Evolutionary conservation across 1,140 invertebrate genomes (phyloP).

Genomic region (Atta colombica): DNA sequence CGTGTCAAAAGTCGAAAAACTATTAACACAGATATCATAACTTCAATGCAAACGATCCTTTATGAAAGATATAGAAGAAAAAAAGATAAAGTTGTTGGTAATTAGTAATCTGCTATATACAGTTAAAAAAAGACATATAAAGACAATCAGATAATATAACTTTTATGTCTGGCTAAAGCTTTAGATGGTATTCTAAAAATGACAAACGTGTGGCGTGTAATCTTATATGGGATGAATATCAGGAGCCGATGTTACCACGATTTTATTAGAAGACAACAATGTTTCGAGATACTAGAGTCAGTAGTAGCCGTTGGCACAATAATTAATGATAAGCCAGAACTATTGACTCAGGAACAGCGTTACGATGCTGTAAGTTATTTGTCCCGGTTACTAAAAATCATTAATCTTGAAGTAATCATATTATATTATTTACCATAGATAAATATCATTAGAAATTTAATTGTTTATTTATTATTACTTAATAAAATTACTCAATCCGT

Average conservation of each 20-base stretch:
- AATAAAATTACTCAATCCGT: not conserved
- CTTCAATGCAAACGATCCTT: not conserved
- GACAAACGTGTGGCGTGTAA: not conserved
- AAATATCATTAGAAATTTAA: not conserved
- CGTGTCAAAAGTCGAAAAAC: not conserved
- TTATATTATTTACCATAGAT: not conserved
- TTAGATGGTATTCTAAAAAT: not conserved
- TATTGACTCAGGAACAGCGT: not conserved
- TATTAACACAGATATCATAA: not conserved
- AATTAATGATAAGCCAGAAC: too few species aligned
- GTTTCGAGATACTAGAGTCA: not conserved
- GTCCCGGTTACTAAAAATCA: not conserved
- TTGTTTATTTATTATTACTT: not conserved
- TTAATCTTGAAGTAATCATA: not conserved
- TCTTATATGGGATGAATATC: not conserved
- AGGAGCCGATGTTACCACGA: rapidly evolving
- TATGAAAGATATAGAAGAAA: not conserved
- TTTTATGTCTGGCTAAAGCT: not conserved
- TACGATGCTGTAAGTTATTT: not conserved
- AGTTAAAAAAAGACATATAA: not conserved
- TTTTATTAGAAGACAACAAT: not conserved
- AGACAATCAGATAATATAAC: not conserved
- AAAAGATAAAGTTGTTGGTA: not conserved
- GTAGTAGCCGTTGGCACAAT: not conserved
- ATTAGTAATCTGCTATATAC: not conserved